These are phyloP conservation scores for Malurus leucopterus DNA, from an alignment of 2,797 vertebrate genomes.

Conservation along the genomic window DNA sequence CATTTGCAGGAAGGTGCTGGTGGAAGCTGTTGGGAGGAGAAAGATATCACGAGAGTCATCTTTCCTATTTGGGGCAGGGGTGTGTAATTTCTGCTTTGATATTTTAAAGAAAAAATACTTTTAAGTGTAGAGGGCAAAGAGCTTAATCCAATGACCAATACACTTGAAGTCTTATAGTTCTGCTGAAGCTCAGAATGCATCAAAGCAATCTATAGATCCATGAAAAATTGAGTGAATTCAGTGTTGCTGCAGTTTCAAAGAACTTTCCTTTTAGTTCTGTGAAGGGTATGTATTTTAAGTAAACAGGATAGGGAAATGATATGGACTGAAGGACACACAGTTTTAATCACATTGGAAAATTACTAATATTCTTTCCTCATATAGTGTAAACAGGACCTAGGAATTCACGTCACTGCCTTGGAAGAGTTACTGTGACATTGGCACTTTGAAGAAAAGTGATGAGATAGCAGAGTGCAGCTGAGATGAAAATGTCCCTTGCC, in stretches of 20 bases:
- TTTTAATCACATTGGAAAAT: constrained; percentile 16
- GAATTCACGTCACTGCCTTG: background rate
- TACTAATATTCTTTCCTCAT: background rate
- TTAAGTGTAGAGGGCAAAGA: background rate
- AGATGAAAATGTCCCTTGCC: background rate
- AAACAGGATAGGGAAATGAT: constrained; percentile 11
- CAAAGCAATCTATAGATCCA: background rate
- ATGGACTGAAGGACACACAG: background rate
- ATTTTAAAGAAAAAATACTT: background rate
- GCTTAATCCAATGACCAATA: background rate
- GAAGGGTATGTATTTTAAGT: background rate
- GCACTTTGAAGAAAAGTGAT: background rate
- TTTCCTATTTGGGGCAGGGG: background rate
- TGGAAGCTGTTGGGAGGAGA: background rate
- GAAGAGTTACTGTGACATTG: background rate
- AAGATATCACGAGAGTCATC: background rate
- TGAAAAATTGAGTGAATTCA: background rate
- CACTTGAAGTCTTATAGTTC: background rate
- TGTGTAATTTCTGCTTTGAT: background rate
- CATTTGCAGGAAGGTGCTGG: background rate
- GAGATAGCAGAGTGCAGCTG: background rate
- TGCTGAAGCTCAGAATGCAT: background rate
- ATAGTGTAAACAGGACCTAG: background rate
- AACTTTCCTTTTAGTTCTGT: background rate
- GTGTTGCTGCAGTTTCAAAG: background rate